Base-by-base conservation (phyloP, 2,113 vertebrate genomes). In the Nerophis ophidion region DNA sequence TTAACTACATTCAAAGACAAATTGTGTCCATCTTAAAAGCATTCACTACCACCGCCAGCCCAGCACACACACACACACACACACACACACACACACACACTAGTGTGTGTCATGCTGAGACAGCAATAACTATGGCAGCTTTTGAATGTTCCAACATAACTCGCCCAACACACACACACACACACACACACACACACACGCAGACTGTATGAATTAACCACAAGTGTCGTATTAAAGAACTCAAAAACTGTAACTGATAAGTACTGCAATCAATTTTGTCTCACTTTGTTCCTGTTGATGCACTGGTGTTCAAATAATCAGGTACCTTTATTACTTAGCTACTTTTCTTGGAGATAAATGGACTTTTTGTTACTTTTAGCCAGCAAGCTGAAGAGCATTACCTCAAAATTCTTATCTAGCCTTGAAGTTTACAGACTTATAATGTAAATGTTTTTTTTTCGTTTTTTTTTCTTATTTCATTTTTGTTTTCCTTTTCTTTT, bases 331-430 rank as follows among this genome's bases (percentile, higher is more conserved):
- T 91, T 85, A 87, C 84, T 87, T 86, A 87, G 78, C 85, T 91
- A 97, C 94, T 84, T 86, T 84, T 87, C 73, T 82, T 95, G 93
- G 36, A 94, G 76, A 81, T 67, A 70, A 77, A 98, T 93, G 93
- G 94, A 95, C 94, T 94, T 97, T 89, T 90, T 95, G 94, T 98
- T 98, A 98, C 94, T 96, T 99, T 97, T 88, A 99, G 94, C 94
- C 95, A 96, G 95, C 96, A 98, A 98, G 95, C 94, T 99, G 97
- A 98, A 98, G 93, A 97, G 95, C 95, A 98, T 99, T 99, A 99
- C 97, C 97, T 99, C 97, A 99, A 83, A 85, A 94, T 93, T 97
- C 96, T 84, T 97, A 92, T 95, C 95, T 99, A 99, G 96, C 95
- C 94, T 98, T 99, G 94, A 98, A 98, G 97, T 99, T 99, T 99